Evolutionary conservation across 2,888 invertebrate genomes (phyloP).

Genomic region (Orthosia incerta): DNA sequence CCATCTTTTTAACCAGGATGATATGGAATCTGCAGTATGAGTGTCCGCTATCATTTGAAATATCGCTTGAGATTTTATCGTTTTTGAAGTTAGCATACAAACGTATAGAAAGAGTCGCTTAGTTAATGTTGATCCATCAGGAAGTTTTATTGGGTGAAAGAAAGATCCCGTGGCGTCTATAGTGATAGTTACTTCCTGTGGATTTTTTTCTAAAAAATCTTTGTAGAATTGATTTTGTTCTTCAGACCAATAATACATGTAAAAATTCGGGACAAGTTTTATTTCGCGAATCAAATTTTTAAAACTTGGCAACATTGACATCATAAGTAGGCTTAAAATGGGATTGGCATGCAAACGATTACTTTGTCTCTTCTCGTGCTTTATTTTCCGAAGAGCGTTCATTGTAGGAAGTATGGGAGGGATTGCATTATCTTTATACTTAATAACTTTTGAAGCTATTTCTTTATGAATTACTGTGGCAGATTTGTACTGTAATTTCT

Average conservation of each 20-base stretch:
- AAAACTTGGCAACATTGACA: conserved; percentile 29
- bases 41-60: conserved; percentile 37
- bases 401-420: conserved; percentile 28
- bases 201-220: conserved; percentile 28
- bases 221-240: conserved; percentile 35
- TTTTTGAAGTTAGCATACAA: conserved; percentile 31
- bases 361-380: conserved; percentile 34
- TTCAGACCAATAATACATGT: conserved; percentile 34
- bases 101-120: conserved; percentile 35
- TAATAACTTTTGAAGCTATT: conserved; percentile 35
- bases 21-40: conserved; percentile 43
- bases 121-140: conserved; percentile 36
- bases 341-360: conserved; percentile 25
- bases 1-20: conserved; percentile 43
- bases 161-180: conserved; percentile 41
- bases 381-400: conserved; percentile 26
- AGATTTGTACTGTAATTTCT: conserved; percentile 35
- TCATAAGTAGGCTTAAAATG: conserved; percentile 31
- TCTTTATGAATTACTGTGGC: conserved; percentile 37
- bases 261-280: conserved; percentile 23
- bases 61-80: conserved; percentile 37
- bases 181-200: conserved; percentile 33
- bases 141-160: conserved; percentile 36
- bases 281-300: conserved; percentile 32
- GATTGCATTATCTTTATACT: conserved; percentile 18